phyloP scores from a whole-genome alignment of 1,140 invertebrate genomes.

The Vanessa tameamea region DNA sequence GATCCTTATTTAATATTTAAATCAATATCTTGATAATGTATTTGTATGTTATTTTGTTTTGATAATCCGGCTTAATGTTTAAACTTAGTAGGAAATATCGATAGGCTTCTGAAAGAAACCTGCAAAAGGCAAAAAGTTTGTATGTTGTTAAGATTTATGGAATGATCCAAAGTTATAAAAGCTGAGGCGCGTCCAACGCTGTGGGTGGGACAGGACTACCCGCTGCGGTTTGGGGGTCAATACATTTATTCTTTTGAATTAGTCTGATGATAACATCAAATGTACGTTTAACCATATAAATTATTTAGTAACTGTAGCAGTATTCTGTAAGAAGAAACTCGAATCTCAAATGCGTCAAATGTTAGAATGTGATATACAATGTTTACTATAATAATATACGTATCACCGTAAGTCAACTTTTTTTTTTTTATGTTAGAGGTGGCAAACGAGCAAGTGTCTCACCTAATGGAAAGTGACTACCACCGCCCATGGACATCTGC shows the following conservation, averaged over 20 bases:
- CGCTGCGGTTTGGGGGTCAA: constrained; percentile 20
- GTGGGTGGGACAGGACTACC: constrained; percentile 19
- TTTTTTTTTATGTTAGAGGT: too few species aligned
- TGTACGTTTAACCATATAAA: constrained; percentile 13
- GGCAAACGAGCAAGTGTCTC: too few species aligned
- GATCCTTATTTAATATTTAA: too few species aligned
- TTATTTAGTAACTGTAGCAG: background rate
- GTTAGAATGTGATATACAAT: too few species aligned
- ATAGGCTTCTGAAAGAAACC: background rate
- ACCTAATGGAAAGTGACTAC: too few species aligned
- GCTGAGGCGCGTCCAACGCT: constrained; percentile 11
- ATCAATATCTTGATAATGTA: background rate
- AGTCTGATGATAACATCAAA: constrained; percentile 24
- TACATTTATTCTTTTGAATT: constrained; percentile 27
- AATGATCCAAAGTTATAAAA: constrained; percentile 28
- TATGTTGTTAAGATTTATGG: constrained; percentile 9
- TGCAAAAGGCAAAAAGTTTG: background rate
- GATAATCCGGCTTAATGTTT: background rate
- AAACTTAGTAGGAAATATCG: background rate
- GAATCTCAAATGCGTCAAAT: too few species aligned
- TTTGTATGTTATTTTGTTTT: background rate
- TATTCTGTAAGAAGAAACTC: too few species aligned
- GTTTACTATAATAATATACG: too few species aligned
- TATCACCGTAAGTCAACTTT: too few species aligned
- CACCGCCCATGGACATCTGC: too few species aligned